phyloP scores from a whole-genome alignment of 2,888 invertebrate species.

The Shargacucullia verbasci region DNA sequence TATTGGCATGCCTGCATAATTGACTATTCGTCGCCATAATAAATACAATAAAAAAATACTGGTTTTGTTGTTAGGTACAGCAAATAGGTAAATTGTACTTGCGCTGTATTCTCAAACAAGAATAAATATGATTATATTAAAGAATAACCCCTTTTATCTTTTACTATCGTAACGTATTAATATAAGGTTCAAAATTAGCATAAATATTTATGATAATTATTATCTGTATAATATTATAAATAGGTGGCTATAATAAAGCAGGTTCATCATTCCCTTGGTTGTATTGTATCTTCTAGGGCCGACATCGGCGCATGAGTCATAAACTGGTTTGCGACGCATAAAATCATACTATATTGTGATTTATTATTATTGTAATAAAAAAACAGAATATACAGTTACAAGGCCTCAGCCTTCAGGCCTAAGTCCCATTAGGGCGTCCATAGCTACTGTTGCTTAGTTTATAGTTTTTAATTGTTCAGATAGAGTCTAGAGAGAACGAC shows the following conservation, averaged over 20 bases:
- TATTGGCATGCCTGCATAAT: too few species aligned
- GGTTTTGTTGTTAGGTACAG: too few species aligned
- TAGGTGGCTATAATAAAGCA: not conserved
- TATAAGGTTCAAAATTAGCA: constrained; percentile 14
- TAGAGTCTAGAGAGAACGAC: too few species aligned
- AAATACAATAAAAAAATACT: too few species aligned
- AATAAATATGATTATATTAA: not conserved
- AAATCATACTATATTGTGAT: constrained; percentile 7
- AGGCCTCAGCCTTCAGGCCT: too few species aligned
- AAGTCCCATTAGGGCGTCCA: too few species aligned
- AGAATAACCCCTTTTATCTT: constrained; percentile 20
- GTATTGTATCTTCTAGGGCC: constrained; percentile 18
- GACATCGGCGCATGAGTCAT: constrained; percentile 25
- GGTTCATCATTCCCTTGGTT: constrained; percentile 6
- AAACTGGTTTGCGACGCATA: constrained; percentile 21
- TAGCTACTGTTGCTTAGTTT: too few species aligned
- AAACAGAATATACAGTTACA: constrained; percentile 15
- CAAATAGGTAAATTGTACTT: too few species aligned
- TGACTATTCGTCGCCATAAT: too few species aligned
- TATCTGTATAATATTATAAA: constrained; percentile 9
- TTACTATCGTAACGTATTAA: not conserved
- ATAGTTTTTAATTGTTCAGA: too few species aligned
- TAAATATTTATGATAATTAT: constrained; percentile 35
- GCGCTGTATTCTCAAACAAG: too few species aligned
- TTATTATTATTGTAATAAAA: constrained; percentile 3